A percentile compares a stretch with the other conserved stretches of the same genome.
Evolutionary conservation across 2,888 invertebrate genomes (phyloP).

Genomic region (Crossocerus cetratus): DNA sequence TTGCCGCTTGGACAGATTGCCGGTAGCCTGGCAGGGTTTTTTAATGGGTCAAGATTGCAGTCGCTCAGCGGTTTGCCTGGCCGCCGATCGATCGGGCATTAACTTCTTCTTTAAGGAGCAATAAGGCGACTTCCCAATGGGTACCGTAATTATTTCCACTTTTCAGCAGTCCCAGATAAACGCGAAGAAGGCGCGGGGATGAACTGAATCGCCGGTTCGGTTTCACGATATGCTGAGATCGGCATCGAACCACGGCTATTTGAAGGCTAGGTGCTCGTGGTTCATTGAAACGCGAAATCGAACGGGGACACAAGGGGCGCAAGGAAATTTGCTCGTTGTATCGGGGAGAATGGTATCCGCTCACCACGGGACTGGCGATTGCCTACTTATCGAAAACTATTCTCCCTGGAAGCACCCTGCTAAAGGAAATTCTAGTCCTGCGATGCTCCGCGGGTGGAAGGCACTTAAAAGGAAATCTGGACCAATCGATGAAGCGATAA

Average conservation of each 20-base stretch:
- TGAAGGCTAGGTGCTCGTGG: background rate
- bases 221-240: background rate
- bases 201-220: conserved; percentile 4
- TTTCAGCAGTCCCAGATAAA: background rate
- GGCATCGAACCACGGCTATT: background rate
- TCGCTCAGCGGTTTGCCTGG: background rate
- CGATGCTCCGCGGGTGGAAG: background rate
- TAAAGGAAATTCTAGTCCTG: conserved; percentile 3
- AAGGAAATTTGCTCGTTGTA: conserved; percentile 1
- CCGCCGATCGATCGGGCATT: conserved; percentile 1
- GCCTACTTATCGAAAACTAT: conserved; percentile 9
- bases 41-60: background rate
- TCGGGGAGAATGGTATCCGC: background rate
- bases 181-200: background rate
- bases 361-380: background rate
- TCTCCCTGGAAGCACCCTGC: conserved; percentile 2
- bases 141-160: conserved; percentile 2
- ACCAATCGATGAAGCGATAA: conserved; percentile 13
- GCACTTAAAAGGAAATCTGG: conserved; percentile 18
- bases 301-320: background rate
- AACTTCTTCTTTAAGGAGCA: background rate
- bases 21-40: conserved; percentile 8
- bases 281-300: background rate
- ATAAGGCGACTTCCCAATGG: conserved; percentile 1
- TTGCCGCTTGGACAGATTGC: conserved; percentile 51